These are phyloP conservation scores for Carcina quercana DNA, from an alignment of 2,888 invertebrate species.

Conservation along the genomic window DNA sequence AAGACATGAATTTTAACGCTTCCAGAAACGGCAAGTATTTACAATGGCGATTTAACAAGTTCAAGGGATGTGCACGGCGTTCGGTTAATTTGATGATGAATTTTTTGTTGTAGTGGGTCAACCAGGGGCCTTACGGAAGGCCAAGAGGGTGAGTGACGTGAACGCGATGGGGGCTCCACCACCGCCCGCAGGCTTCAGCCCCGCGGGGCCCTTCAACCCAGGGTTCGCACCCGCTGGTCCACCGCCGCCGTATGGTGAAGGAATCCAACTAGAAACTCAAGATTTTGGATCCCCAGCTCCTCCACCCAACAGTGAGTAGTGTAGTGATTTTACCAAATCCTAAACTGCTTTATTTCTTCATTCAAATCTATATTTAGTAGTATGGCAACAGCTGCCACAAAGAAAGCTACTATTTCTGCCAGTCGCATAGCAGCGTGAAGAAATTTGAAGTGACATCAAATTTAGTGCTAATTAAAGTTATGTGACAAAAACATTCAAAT, in stretches of 20 bases:
- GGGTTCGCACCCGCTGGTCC: conserved; percentile 40
- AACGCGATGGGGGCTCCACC: conserved; percentile 78
- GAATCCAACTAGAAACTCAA: conserved; percentile 52
- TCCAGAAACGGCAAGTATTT: conserved; percentile 56
- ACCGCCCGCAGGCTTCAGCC: conserved; percentile 43
- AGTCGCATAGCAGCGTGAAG: too few relatives aligned
- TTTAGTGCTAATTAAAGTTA: too few relatives aligned
- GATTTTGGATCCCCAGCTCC: conserved; percentile 36
- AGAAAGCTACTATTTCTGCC: too few relatives aligned
- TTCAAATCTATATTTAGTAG: too few relatives aligned
- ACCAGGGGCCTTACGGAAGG: conserved; percentile 64
- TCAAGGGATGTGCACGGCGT: conserved; percentile 5
- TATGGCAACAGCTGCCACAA: too few relatives aligned
- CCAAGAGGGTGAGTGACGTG: conserved; percentile 81
- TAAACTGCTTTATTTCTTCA: too few relatives aligned
- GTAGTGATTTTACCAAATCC: too few relatives aligned
- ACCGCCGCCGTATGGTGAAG: conserved; percentile 51
- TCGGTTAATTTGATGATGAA: conserved; percentile 7
- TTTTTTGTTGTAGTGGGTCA: conserved; percentile 41
- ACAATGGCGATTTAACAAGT: neutral
- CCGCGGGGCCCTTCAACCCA: conserved; percentile 34
- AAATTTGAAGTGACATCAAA: too few relatives aligned
- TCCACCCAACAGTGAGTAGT: too few relatives aligned
- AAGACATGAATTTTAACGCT: conserved; percentile 64
- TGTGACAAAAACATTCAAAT: too few relatives aligned